phyloP scores from a whole-genome alignment of 2,888 invertebrate genomes.

The Heteromurus nitidus region DNA sequence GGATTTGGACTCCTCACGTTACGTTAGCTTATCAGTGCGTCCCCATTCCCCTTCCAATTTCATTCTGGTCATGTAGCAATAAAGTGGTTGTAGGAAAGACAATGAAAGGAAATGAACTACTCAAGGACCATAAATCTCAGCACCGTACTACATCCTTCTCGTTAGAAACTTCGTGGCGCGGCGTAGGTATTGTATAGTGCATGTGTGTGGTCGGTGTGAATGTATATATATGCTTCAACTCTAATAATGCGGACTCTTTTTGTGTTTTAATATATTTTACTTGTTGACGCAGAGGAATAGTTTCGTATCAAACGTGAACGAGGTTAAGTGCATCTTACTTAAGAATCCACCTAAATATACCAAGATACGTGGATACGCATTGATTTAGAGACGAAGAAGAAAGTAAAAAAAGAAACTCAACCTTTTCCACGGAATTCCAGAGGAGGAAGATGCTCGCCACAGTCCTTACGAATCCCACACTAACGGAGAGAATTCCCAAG shows the following conservation, averaged over 20 bases:
- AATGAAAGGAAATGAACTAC: slow-evolving; percentile 49
- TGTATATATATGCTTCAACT: too few species aligned
- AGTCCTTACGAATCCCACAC: slow-evolving; percentile 62
- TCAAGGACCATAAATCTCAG: slow-evolving; percentile 49
- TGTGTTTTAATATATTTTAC: background rate
- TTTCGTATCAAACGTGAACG: background rate
- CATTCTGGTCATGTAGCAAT: slow-evolving; percentile 42
- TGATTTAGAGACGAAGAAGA: too few species aligned
- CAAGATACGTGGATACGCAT: background rate
- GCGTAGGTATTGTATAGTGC: too few species aligned
- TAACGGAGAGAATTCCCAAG: slow-evolving; percentile 59
- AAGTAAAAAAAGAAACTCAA: slow-evolving; percentile 12
- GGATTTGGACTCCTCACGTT: background rate
- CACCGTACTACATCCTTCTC: too few species aligned
- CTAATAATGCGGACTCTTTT: background rate
- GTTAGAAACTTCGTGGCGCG: too few species aligned
- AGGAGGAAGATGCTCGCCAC: slow-evolving; percentile 64
- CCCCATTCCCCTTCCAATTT: background rate
- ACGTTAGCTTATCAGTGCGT: background rate
- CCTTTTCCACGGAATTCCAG: slow-evolving; percentile 70
- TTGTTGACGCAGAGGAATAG: background rate
- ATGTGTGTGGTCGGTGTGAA: too few species aligned
- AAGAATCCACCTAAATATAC: background rate
- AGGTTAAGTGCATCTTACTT: background rate
- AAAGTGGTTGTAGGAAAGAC: slow-evolving; percentile 36